Conservation (phyloP, 1,140 invertebrate genomes). For the Episyrphus balteatus region DNA sequence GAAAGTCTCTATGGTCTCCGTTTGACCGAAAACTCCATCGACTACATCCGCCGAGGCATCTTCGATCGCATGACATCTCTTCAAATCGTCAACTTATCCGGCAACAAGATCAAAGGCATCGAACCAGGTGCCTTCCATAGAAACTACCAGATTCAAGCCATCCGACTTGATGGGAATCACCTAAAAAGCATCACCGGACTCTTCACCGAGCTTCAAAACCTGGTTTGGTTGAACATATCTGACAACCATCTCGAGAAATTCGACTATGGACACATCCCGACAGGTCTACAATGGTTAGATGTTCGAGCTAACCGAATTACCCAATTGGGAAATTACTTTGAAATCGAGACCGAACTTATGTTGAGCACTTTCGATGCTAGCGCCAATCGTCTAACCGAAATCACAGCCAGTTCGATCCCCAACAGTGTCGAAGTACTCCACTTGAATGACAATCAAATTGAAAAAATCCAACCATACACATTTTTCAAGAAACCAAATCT, state of each 20-base stretch:
- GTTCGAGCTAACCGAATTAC: conserved; percentile 78
- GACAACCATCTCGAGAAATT: conserved; percentile 82
- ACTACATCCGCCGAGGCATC: conserved; percentile 71
- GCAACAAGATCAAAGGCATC: conserved; percentile 77
- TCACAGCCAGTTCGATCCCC: conserved; percentile 73
- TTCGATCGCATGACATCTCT: conserved; percentile 73
- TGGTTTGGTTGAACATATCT: conserved; percentile 86
- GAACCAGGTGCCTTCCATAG: conserved; percentile 74
- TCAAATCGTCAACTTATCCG: conserved; percentile 77
- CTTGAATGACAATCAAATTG: conserved; percentile 76
- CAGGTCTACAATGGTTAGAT: conserved; percentile 79
- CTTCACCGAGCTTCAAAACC: conserved; percentile 73
- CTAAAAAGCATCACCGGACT: conserved; percentile 73
- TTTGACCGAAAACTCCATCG: conserved; percentile 78
- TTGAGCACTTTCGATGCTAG: conserved; percentile 78
- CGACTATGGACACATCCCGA: conserved; percentile 84
- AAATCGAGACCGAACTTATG: conserved; percentile 71
- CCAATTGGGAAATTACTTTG: conserved; percentile 81
- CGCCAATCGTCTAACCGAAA: conserved; percentile 72
- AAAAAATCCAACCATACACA: conserved; percentile 80
- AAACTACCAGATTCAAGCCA: conserved; percentile 73
- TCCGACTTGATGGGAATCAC: conserved; percentile 79
- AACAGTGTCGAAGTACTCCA: conserved; percentile 76
- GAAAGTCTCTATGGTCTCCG: conserved; percentile 66
- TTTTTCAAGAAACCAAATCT: conserved; percentile 87